phyloP scores from a whole-genome alignment of 2,113 vertebrate species.

The Protomyctophum bolini region DNA sequence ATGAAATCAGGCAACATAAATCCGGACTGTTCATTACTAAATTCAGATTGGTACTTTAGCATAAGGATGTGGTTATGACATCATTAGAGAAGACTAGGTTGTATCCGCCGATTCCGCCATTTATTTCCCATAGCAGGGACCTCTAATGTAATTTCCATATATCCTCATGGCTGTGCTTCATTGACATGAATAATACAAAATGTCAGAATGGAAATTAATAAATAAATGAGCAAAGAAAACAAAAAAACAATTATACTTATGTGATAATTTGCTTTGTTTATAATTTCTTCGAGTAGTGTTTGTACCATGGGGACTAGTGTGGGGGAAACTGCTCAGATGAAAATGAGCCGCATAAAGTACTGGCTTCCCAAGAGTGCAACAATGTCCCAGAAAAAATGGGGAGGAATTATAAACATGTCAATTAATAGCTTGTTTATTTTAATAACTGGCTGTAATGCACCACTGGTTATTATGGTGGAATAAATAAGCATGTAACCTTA shows the following conservation, averaged over 20 bases:
- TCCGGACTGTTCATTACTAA: neutral
- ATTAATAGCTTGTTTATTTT: constrained; percentile 76
- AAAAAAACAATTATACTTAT: constrained; percentile 61
- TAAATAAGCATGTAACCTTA: constrained; percentile 37
- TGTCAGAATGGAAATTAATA: constrained; percentile 22
- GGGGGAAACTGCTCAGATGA: constrained; percentile 47
- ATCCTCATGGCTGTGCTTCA: constrained; percentile 44
- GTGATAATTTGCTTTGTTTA: constrained; percentile 41
- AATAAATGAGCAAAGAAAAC: constrained; percentile 33
- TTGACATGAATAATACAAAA: constrained; percentile 50
- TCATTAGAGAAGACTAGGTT: neutral
- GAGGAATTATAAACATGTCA: constrained; percentile 62
- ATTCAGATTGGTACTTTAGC: too few relatives aligned
- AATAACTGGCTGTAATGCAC: constrained; percentile 59
- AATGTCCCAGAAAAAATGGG: constrained; percentile 53
- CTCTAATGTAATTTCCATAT: constrained; percentile 30
- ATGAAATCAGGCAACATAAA: neutral
- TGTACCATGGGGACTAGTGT: constrained; percentile 43
- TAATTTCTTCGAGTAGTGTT: constrained; percentile 43
- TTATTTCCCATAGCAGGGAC: constrained; percentile 23
- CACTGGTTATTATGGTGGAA: constrained; percentile 41
- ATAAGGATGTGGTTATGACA: neutral
- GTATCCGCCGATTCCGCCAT: constrained; percentile 32
- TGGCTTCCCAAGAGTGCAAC: constrained; percentile 46
- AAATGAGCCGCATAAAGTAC: neutral